Evolutionary conservation across 1,140 invertebrate species (phyloP), one percentile per base, ranked within the genome.

Genomic region (Nasonia longicornis): DNA sequence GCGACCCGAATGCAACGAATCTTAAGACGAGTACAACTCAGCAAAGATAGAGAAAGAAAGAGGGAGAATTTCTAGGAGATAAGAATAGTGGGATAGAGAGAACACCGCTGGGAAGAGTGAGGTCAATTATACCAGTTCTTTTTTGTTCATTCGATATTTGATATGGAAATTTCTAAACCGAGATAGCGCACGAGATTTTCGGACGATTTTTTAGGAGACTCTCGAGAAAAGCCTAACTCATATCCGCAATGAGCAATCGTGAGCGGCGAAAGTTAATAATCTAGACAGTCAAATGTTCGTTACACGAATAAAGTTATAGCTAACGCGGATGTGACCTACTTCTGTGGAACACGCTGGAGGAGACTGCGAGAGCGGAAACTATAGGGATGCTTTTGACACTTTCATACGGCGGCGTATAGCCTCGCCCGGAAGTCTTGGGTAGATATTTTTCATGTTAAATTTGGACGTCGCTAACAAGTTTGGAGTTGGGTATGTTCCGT

Each of bases 301-400:
- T 52, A 58, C 16, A 16, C 16, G 16, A 58, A n/a, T 58, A 20
- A 20, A 58, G 52, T 58, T 58, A n/a, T 6, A 58, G 52, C n/a
- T 2, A 58, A 58, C 20, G 20, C 52, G 52, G 16, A 58, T 58
- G 16, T 58, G 72, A 74, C 72, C 72, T n/a, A 74, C 26, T 74
- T 74, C 11, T 6, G 4, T 10, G 10, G 11, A 20, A 35, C 16
- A 58, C 20, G 52, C 52, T 58, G 16, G 52, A 58, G 52, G 16
- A n/a, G 52, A 58, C 20, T 16, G 52, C 20, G 6, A 20, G 6
- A 20, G 71, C 2, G 8, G 12, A 58, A 63, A 63, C 42, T 74
- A 20, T 63, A 26, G 10, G 26, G 52, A 58, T 74, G 48, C 26
- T 74, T 74, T 74, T 74, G 72, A 74, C 72, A 74, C 48, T 74